Percentiles rank a stretch among this genome's conserved stretches.
Evolutionary conservation across 2,797 vertebrate species (phyloP).

Genomic region (Delichon dasypus): DNA sequence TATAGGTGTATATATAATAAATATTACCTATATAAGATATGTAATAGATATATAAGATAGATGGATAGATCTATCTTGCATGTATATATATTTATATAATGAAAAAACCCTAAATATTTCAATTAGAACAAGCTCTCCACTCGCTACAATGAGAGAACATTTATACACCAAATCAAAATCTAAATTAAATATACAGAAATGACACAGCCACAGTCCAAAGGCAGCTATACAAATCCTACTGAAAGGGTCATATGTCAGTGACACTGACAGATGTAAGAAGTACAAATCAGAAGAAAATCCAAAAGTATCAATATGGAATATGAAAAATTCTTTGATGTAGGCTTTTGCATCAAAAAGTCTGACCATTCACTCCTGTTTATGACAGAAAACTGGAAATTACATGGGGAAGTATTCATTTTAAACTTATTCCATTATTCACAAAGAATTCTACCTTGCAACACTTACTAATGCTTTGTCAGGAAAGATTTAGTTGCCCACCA

Average conservation of each 20-base stretch:
- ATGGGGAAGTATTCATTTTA: not conserved
- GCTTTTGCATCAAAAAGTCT: not conserved
- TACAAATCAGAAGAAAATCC: not conserved
- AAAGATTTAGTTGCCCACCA: not conserved
- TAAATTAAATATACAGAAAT: not conserved
- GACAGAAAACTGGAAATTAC: not conserved
- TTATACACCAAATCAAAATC: not conserved
- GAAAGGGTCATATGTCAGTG: not conserved
- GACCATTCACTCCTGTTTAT: not conserved
- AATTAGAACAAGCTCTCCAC: not conserved
- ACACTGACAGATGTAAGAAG: not conserved
- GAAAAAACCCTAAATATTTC: not conserved
- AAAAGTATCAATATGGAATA: not conserved
- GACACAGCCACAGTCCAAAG: not conserved
- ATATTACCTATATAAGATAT: not conserved
- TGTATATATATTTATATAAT: not conserved
- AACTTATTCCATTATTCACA: not conserved
- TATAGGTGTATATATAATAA: not conserved
- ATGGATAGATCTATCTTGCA: not conserved
- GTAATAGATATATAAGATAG: not conserved
- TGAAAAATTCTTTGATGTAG: not conserved
- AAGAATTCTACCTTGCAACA: not conserved
- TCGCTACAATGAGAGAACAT: not conserved
- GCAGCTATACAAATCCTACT: not conserved
- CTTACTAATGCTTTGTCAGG: not conserved